These are phyloP conservation scores for Scolanthus callimorphus DNA, from an alignment of 92 coral and sea anemone genomes.

Conservation along the genomic window DNA sequence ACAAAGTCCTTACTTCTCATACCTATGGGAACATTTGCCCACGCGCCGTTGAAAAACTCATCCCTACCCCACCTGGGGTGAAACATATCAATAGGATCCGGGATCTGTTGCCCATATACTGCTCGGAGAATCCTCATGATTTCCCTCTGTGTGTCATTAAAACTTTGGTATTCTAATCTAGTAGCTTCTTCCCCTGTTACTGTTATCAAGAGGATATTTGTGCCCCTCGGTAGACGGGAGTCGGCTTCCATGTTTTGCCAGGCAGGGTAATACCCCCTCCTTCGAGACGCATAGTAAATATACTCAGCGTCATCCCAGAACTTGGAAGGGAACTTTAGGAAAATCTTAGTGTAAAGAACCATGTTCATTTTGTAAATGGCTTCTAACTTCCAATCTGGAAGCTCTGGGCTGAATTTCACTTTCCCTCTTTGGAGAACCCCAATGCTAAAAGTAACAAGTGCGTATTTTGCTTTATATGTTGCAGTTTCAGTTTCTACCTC, in stretches of 20 bases:
- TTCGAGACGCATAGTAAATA: constrained; percentile 63
- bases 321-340: constrained; percentile 66
- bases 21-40: constrained; percentile 79
- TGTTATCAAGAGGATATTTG: constrained; percentile 75
- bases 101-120: constrained; percentile 63
- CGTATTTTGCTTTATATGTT: constrained; percentile 55
- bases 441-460: constrained; percentile 73
- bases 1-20: constrained; percentile 57
- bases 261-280: constrained; percentile 69
- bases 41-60: constrained; percentile 55
- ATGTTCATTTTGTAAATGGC: constrained; percentile 76
- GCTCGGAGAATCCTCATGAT: constrained; percentile 64
- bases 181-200: constrained; percentile 83
- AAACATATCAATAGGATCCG: constrained; percentile 55
- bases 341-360: constrained; percentile 82
- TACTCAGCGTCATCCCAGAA: constrained; percentile 86
- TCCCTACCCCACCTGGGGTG: constrained; percentile 72
- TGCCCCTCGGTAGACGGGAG: constrained; percentile 64
- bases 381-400: constrained; percentile 68
- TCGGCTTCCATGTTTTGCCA: constrained; percentile 77
- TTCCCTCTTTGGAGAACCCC: constrained; percentile 73
- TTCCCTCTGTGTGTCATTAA: constrained; percentile 47
- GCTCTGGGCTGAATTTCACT: constrained; percentile 45
- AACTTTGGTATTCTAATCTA: constrained; percentile 60
- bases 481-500: constrained; percentile 49